Evolutionary conservation across 2,888 invertebrate genomes (phyloP).

Genomic region (Carabus problematicus): DNA sequence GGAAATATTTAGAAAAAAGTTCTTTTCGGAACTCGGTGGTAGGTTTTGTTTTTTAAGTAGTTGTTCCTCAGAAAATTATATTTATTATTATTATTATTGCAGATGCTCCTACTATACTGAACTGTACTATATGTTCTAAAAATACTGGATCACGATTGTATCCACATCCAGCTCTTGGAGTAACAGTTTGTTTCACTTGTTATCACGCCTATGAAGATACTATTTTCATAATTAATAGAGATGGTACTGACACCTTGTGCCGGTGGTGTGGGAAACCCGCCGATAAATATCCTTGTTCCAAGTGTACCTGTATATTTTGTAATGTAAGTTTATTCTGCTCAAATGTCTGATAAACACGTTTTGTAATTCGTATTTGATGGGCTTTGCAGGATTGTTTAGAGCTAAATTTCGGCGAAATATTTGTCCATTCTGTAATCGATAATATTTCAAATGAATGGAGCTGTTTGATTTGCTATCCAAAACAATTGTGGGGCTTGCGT

Average conservation of each 20-base stretch:
- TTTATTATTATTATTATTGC: conserved; percentile 3
- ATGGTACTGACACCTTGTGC: conserved; percentile 29
- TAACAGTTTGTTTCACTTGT: conserved; percentile 28
- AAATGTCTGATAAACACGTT: background rate
- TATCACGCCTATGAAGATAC: conserved; percentile 13
- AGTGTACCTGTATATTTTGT: conserved; percentile 34
- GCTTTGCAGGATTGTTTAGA: conserved; percentile 28
- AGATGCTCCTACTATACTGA: background rate
- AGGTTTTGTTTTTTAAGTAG: background rate
- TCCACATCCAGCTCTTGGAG: conserved; percentile 31
- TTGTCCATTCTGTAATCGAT: background rate
- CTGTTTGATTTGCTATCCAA: conserved; percentile 35
- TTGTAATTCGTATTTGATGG: background rate
- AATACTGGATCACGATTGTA: background rate
- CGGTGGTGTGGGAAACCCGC: conserved; percentile 30
- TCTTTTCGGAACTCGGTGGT: conserved; percentile 6
- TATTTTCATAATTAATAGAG: conserved; percentile 10
- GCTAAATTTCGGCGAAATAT: conserved; percentile 23
- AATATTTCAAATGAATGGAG: conserved; percentile 10
- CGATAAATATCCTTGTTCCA: conserved; percentile 23
- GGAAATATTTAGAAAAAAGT: conserved; percentile 32
- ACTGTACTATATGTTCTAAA: conserved; percentile 28
- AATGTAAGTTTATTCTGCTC: conserved; percentile 10
- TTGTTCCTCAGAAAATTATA: background rate
- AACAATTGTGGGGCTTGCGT: conserved; percentile 31